Base-by-base conservation (phyloP, 2,797 vertebrate genomes). In the Salmo trutta region DNA sequence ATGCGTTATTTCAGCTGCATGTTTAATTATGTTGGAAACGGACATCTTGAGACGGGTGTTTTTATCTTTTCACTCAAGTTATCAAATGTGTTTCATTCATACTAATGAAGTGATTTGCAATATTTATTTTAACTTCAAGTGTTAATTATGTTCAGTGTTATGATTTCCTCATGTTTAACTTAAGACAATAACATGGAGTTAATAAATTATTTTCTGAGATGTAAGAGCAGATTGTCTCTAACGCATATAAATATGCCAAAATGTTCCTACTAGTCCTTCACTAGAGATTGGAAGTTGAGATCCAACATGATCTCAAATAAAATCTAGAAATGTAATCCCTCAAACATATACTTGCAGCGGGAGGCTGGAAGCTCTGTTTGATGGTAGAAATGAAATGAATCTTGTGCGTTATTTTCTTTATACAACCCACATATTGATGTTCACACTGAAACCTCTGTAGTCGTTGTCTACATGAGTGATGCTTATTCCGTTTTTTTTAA, bases 1-100 rank as follows among this genome's bases (percentile, higher is more conserved):
- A 91, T 87, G 82, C 90, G 90, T 94, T 94, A 93, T 95, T 94
- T 94, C 93, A 93, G 93, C 93, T 94, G 93, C 89, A 90, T 86
- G 72, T 92, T 93, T 92, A 91, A 92, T 92, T 91, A 87, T 85
- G 53, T 88, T 92, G 89, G 89, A 89, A 90, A 80, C 74, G 82
- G 89, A 90, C 41, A 47, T 47, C 41, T 47, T 47, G 41, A 47
- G 41, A 47, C 67, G 65, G 59, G 85, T 92, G 87, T 93, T 93
- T 47, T 47, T 91, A 90, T 93, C 92, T 92, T 91, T 51, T 14
- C 19, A 10, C 81, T 83, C 73, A 84, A 84, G 76, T 88, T 90
- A 88, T 87, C 81, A 24, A 82, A 56, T 86, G 82, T 92, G 36
- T 41, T 93, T 91, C 84, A 85, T 90, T 89, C 84, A 81, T 90